Percentiles rank a stretch among this genome's conserved stretches.
phyloP scores from a whole-genome alignment of 2,888 invertebrate species.

The Lycia hirtaria region DNA sequence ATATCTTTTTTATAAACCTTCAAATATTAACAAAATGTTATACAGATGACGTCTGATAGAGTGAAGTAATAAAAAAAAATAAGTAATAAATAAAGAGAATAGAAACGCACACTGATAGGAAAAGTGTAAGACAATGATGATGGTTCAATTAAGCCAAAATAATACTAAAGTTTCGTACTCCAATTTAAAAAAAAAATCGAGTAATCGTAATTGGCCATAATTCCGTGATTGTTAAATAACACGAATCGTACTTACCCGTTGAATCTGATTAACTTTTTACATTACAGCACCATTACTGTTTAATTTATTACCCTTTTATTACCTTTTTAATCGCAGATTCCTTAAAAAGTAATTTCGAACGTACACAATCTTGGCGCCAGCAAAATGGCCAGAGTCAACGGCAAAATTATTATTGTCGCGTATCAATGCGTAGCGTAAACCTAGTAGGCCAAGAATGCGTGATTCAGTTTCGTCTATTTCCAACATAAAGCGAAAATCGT shows the following conservation, averaged over 20 bases:
- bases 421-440: conserved; percentile 46
- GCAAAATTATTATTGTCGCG: conserved; percentile 29
- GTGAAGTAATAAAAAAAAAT: too few relatives aligned
- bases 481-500: conserved; percentile 63
- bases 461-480: conserved; percentile 27
- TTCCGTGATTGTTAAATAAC: conserved; percentile 31
- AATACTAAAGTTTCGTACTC: too few relatives aligned
- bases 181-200: too few relatives aligned
- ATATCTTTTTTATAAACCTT: too few relatives aligned
- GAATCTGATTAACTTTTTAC: conserved; percentile 39
- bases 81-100: too few relatives aligned
- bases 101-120: too few relatives aligned
- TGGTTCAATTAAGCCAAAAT: too few relatives aligned
- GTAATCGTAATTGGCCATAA: conserved; percentile 21
- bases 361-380: conserved; percentile 58
- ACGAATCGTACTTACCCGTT: conserved; percentile 31
- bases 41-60: too few relatives aligned
- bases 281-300: conserved; percentile 39
- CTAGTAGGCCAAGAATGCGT: conserved; percentile 59
- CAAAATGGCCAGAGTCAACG: conserved; percentile 12
- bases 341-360: conserved; percentile 59
- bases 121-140: too few relatives aligned
- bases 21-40: too few relatives aligned
- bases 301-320: conserved; percentile 40
- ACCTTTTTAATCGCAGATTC: conserved; percentile 39